Evolutionary conservation across 30 jellyfish, hydroid and myxozoan genomes (phyloP).

Genomic region (Aurelia aurita complex sp. Pacific): DNA sequence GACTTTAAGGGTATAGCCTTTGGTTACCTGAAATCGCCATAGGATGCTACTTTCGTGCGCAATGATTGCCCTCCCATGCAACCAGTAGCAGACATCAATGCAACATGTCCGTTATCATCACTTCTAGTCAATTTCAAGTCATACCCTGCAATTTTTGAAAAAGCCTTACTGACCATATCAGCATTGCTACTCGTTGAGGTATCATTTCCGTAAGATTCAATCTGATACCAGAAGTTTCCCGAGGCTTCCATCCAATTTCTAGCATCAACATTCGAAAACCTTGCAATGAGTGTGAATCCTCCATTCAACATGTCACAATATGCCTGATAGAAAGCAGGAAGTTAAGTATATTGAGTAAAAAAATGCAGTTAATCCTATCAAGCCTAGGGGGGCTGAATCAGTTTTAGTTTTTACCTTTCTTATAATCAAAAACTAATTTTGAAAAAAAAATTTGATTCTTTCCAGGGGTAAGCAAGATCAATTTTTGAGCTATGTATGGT

Average conservation of each 20-base stretch:
- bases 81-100: conserved; percentile 35
- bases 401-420: too few species aligned
- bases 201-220: conserved; percentile 6
- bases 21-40: conserved; percentile 57
- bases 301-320: conserved; percentile 49
- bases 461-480: too few species aligned
- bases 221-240: conserved; percentile 46
- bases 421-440: too few species aligned
- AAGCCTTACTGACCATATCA: conserved; percentile 43
- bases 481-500: too few species aligned
- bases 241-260: conserved; percentile 50
- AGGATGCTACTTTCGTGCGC: conserved; percentile 45
- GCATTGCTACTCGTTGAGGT: conserved; percentile 13
- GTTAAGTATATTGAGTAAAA: too few species aligned
- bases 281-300: conserved; percentile 52
- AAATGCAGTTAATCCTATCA: too few species aligned
- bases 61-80: conserved; percentile 29
- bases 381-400: too few species aligned
- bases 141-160: conserved; percentile 20
- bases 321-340: too few species aligned
- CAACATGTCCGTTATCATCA: conserved; percentile 33
- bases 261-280: conserved; percentile 43
- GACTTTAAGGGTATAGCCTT: background rate
- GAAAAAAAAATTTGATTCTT: too few species aligned
- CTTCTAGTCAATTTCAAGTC: conserved; percentile 56